These are phyloP conservation scores for Spodoptera picta DNA, from an alignment of 2,888 invertebrate genomes.

Conservation along the genomic window DNA sequence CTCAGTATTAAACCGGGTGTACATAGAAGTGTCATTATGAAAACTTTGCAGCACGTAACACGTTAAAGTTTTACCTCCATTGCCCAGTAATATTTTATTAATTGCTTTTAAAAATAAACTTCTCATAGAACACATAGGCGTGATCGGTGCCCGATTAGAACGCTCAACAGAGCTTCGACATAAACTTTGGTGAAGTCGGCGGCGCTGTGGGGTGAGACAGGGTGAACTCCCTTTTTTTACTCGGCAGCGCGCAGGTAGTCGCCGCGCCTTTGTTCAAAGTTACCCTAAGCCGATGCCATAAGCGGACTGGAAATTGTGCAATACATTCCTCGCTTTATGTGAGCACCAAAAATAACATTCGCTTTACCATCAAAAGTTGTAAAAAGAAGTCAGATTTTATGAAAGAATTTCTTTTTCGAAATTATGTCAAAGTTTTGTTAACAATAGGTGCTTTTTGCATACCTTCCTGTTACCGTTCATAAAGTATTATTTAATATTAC, in stretches of 20 bases:
- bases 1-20: no score
- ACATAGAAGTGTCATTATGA: no score
- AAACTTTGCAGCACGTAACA: no score
- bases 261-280: conserved; percentile 56
- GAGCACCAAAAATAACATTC: conserved; percentile 30
- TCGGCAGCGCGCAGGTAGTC: conserved; percentile 67
- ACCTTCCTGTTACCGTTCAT: no score
- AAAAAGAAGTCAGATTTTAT: neutral
- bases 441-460: neutral
- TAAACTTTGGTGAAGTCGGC: conserved; percentile 27
- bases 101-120: no score
- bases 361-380: conserved; percentile 9
- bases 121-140: neutral
- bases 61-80: no score
- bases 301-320: conserved; percentile 66
- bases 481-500: neutral
- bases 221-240: conserved; percentile 34
- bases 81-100: no score
- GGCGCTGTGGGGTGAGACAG: conserved; percentile 20
- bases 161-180: conserved; percentile 12
- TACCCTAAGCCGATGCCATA: conserved; percentile 60
- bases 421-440: neutral
- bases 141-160: neutral
- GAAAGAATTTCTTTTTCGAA: neutral
- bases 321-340: conserved; percentile 64